A percentile compares a stretch with the other conserved stretches of the same genome.
Conservation (phyloP, 2,888 invertebrate genomes). For the Heliconius ethilla region DNA sequence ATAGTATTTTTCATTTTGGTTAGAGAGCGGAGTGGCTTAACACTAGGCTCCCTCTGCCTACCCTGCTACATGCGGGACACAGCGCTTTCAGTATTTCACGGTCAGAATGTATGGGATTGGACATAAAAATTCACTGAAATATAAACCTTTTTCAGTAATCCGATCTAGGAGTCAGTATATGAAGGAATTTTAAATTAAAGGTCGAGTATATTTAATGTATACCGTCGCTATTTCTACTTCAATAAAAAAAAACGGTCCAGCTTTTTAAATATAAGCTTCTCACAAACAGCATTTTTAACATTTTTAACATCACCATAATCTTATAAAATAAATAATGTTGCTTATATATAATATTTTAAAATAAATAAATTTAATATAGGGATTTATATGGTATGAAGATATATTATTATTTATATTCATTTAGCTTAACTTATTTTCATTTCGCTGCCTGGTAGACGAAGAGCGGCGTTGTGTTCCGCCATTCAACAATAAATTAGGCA, state of each 20-base stretch:
- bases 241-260: conserved; percentile 14
- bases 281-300: conserved; percentile 17
- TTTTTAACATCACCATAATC: neutral
- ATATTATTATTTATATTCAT: neutral
- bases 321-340: neutral
- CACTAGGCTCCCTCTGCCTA: no score
- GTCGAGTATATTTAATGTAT: neutral
- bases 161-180: conserved; percentile 8
- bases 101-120: neutral
- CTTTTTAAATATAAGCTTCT: conserved; percentile 6
- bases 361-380: no score
- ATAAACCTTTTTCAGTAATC: neutral
- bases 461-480: neutral
- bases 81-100: neutral
- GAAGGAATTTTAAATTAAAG: conserved; percentile 14
- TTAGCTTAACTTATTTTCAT: neutral
- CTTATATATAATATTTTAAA: no score
- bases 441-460: neutral
- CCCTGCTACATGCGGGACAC: no score
- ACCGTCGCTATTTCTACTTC: neutral
- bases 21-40: no score
- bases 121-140: neutral
- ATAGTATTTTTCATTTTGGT: no score
- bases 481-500: neutral
- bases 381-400: neutral